Percentiles rank a stretch among this genome's conserved stretches.
These are phyloP conservation scores for Anser brachyrhynchus DNA, from an alignment of 2,113 vertebrate species.

Conservation along the genomic window DNA sequence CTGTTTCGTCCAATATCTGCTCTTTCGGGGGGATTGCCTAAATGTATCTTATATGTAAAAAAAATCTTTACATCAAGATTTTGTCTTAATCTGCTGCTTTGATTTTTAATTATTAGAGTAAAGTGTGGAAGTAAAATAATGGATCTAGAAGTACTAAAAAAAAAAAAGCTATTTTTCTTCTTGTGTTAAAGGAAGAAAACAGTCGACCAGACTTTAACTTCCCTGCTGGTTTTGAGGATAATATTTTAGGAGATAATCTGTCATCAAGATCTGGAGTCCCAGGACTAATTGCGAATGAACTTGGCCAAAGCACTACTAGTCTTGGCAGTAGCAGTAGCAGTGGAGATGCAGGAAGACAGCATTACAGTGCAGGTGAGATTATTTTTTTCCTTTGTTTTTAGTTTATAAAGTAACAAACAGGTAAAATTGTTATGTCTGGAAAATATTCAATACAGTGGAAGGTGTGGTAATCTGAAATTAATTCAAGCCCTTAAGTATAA, in stretches of 20 bases:
- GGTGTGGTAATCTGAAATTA: neutral
- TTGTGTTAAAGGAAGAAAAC: constrained; percentile 83
- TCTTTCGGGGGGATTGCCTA: neutral
- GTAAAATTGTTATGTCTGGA: neutral
- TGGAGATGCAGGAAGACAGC: constrained; percentile 85
- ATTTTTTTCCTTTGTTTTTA: neutral
- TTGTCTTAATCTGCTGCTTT: neutral
- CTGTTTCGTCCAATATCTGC: neutral
- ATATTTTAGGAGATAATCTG: constrained; percentile 77
- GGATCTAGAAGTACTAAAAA: neutral
- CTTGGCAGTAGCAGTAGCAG: constrained; percentile 91
- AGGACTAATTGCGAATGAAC: constrained; percentile 83
- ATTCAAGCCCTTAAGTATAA: neutral
- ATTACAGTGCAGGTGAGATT: constrained; percentile 67
- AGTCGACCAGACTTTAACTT: constrained; percentile 79
- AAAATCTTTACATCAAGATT: neutral
- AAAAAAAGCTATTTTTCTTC: neutral
- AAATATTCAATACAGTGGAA: neutral
- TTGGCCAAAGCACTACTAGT: constrained; percentile 91
- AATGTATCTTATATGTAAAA: neutral
- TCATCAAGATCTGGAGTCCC: constrained; percentile 71
- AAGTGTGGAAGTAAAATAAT: neutral
- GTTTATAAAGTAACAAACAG: neutral
- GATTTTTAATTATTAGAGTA: neutral
- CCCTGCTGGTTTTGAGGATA: constrained; percentile 86